Base-by-base conservation (phyloP, 2,888 invertebrate species). In the Neuroscelio doddi region DNA sequence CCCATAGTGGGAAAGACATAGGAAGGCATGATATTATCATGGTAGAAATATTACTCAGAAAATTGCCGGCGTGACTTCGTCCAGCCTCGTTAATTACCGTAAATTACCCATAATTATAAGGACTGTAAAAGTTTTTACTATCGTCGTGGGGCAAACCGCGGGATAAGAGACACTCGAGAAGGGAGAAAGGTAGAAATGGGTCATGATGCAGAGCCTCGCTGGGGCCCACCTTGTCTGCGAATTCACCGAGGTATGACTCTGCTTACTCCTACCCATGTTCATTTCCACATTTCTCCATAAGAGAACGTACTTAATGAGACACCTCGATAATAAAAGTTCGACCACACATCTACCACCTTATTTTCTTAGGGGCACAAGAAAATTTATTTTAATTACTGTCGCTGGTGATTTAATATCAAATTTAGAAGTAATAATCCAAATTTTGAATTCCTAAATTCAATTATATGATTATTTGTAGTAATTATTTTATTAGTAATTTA, bases 51-150 rank as follows among this genome's bases (percentile, higher is more conserved):
- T 83, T 80, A 82, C 79, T 81, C 78, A 82, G 82, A 83, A 83
- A 83, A 83, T 83, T 82, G 80, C 82, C 78, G 76, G 76, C 82
- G 79, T 80, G 82, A 83, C 82, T 84, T 69, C 80, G 80, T 80
- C 82, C 81, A 81, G 80, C 80, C 82, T 81, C 83, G 83, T 84
- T 84, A 84, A 83, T 84, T 83, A 83, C 82, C 80, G 79, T 79
- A 80, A 83, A 83, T 83, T 84, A 83, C 82, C 82, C 82, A 80
- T 84, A 84, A 84, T 84, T 83, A 83, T 83, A 82, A 83, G 82
- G 80, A 83, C 78, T 81, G 81, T 79, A 83, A 83, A 84, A 83
- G 82, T 84, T 84, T 83, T 83, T 83, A 82, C 83, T 83, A 83
- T 83, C 83, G 83, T 82, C 82, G 75, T 80, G 82, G 83, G 83